A percentile compares a stretch with the other conserved stretches of the same genome.
phyloP scores from a whole-genome alignment of 2,113 vertebrate species.

The Polypterus bichir region DNA sequence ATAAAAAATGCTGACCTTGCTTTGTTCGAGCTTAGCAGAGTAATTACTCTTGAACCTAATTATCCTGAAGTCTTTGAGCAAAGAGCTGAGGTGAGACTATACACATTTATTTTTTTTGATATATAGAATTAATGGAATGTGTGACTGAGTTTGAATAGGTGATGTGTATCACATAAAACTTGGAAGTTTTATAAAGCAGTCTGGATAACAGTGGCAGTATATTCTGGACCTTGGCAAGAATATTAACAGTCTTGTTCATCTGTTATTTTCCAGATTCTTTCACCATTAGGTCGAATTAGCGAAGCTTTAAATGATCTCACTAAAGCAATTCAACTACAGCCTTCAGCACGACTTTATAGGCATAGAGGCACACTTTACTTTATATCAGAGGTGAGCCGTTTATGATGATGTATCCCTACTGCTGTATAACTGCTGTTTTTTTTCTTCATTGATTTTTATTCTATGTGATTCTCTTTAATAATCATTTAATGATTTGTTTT shows the following conservation, averaged over 20 bases:
- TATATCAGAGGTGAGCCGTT: constrained; percentile 77
- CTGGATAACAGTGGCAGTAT: too few relatives aligned
- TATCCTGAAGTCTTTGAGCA: constrained; percentile 89
- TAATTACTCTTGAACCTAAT: constrained; percentile 78
- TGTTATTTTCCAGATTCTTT: constrained; percentile 65
- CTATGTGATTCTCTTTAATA: background rate
- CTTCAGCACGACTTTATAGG: constrained; percentile 81
- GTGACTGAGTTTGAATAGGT: too few relatives aligned
- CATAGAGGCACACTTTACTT: constrained; percentile 88
- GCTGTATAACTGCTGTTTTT: background rate
- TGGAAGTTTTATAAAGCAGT: too few relatives aligned
- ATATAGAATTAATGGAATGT: background rate
- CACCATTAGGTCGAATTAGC: constrained; percentile 80
- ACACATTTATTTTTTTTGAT: background rate
- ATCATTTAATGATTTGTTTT: background rate
- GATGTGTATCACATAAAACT: too few relatives aligned
- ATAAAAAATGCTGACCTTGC: constrained; percentile 92
- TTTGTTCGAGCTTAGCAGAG: constrained; percentile 81
- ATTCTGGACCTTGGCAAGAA: too few relatives aligned
- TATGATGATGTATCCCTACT: background rate
- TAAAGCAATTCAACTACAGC: constrained; percentile 87
- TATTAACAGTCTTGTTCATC: too few relatives aligned
- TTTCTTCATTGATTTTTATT: background rate
- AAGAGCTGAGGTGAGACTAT: constrained; percentile 74
- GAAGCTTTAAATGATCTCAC: constrained; percentile 85